A percentile compares a stretch with the other conserved stretches of the same genome.
phyloP scores from a whole-genome alignment of 1,140 invertebrate genomes.

The Euura saliciscinereae region DNA sequence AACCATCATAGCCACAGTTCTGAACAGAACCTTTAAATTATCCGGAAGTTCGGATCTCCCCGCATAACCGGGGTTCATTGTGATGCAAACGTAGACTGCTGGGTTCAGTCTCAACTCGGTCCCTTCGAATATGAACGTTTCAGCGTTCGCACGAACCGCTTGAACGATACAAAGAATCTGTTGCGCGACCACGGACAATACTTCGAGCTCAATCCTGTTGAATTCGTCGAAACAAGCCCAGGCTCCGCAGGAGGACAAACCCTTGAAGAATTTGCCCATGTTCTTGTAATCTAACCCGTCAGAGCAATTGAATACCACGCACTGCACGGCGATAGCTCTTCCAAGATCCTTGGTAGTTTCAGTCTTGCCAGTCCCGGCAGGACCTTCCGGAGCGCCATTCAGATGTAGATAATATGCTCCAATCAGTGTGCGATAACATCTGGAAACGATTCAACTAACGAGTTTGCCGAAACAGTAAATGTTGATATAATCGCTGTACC shows the following conservation, averaged over 20 bases:
- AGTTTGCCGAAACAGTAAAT: background rate
- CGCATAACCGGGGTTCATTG: conserved; percentile 93
- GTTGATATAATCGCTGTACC: conserved; percentile 41
- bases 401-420: conserved; percentile 87
- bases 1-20: conserved; percentile 95
- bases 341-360: conserved; percentile 90
- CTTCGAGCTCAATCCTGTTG: conserved; percentile 91
- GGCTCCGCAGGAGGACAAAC: conserved; percentile 85
- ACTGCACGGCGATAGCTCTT: conserved; percentile 89
- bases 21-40: conserved; percentile 89
- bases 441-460: conserved; percentile 16
- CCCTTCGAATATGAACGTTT: conserved; percentile 85
- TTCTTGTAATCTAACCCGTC: conserved; percentile 93
- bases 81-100: conserved; percentile 88
- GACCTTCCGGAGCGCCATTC: conserved; percentile 88
- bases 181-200: conserved; percentile 81
- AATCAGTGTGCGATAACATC: conserved; percentile 87
- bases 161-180: conserved; percentile 83
- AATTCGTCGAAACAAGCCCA: conserved; percentile 97
- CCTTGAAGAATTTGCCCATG: conserved; percentile 91
- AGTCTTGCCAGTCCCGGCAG: conserved; percentile 88
- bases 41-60: conserved; percentile 87
- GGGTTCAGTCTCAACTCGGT: conserved; percentile 81
- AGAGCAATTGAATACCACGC: conserved; percentile 94
- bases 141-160: conserved; percentile 74